Evolutionary conservation across 2,113 vertebrate species (phyloP), one percentile per base, ranked within the genome.

Genomic region (Perca flavescens): DNA sequence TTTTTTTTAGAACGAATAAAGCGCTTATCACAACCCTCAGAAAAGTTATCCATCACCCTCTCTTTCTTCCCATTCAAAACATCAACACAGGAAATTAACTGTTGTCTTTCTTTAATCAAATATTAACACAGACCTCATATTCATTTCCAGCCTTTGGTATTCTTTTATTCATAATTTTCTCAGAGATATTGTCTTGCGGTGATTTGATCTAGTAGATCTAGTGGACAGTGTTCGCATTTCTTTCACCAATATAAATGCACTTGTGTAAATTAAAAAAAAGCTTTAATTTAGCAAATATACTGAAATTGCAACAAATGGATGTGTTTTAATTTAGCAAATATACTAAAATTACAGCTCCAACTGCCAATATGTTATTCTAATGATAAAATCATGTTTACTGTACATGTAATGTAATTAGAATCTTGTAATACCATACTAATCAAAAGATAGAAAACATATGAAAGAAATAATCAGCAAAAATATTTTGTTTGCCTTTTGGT

Each of bases 81-180:
- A 79, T 50, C 46, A 80, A 82, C 65, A 85, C 78, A 81, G 74
- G 87, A 89, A 89, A 90, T 77, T 0, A 84, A 79, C 56, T 54
- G 56, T 36, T 69, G n/a, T 80, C 68, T 79, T 63, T 13, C 7
- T 83, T 88, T 79, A 73, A 65, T 85, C 66, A 68, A 83, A 89
- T 80, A 79, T 75, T 54, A 74, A 68, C 83, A 82, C 63, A 82
- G 66, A 70, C 14, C 13, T 70, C 25, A 71, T 57, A 54, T 58
- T 77, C 60, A 70, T 11, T 52, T 78, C 21, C 40, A 57, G 56
- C 13, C 17, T 21, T 56, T 80, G 19, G 8, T 43, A 21, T 64
- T 77, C 2, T n/a, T 28, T 49, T 62, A 36, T 52, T 74, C 34
- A 66, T 82, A 53, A 69, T 31, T 67, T 73, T 72, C 70, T 19